Conservation (phyloP, 2,888 invertebrate genomes). For the Lasioglossum pauxillum region DNA sequence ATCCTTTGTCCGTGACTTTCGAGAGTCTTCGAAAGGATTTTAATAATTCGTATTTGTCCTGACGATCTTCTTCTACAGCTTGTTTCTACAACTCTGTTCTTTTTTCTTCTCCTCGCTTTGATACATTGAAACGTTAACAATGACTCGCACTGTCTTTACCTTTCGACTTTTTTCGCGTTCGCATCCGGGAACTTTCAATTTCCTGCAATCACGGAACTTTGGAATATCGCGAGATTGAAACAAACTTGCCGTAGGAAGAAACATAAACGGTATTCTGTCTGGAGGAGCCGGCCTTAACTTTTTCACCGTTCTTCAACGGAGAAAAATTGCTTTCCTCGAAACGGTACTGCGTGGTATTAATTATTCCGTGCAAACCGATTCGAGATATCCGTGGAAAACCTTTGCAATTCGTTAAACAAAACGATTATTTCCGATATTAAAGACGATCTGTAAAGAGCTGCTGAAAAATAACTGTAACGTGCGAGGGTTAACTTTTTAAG, state of each 20-base stretch:
- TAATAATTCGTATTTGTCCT: not conserved
- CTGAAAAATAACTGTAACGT: too few relatives aligned
- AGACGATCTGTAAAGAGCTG: too few relatives aligned
- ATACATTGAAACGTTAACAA: constrained; percentile 24
- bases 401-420: not conserved
- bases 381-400: not conserved
- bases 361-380: not conserved
- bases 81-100: not conserved
- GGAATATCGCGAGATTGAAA: constrained; percentile 34
- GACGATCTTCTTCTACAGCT: not conserved
- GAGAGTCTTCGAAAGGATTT: not conserved
- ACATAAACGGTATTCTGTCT: constrained; percentile 25
- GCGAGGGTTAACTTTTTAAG: not conserved
- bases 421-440: too few relatives aligned
- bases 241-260: constrained; percentile 40
- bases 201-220: constrained; percentile 36
- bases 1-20: not conserved
- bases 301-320: constrained; percentile 10
- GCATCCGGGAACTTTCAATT: constrained; percentile 34
- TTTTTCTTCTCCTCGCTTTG: not conserved
- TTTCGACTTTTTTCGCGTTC: not conserved
- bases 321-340: constrained; percentile 31
- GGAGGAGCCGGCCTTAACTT: constrained; percentile 28
- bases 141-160: constrained; percentile 9
- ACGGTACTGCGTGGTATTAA: constrained; percentile 15